Percentiles rank a stretch among this genome's conserved stretches.
Conservation (phyloP, 2,888 invertebrate genomes). For the Orthosia gothica region DNA sequence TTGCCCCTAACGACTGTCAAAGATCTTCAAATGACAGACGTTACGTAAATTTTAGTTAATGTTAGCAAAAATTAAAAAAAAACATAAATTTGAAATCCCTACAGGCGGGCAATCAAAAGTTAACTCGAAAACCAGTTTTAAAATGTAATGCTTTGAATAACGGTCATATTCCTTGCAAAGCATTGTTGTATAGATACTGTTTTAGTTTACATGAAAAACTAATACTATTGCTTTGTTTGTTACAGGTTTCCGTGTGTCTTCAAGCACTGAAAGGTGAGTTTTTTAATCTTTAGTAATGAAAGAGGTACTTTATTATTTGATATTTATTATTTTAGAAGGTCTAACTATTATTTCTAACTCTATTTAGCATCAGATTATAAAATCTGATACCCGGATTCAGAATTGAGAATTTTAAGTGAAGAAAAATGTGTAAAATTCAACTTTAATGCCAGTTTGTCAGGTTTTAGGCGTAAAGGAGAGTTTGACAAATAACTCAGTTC, state of each 20-base stretch:
- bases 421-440: too few relatives aligned
- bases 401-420: too few relatives aligned
- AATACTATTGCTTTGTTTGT: slow-evolving; percentile 25
- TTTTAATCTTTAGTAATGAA: background rate
- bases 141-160: too few relatives aligned
- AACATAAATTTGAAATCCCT: too few relatives aligned
- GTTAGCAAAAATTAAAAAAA: too few relatives aligned
- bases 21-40: too few relatives aligned
- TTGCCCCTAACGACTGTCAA: too few relatives aligned
- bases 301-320: background rate
- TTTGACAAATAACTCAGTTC: too few relatives aligned
- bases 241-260: slow-evolving; percentile 44
- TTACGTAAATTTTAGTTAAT: too few relatives aligned
- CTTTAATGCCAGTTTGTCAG: too few relatives aligned
- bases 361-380: background rate
- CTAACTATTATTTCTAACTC: background rate
- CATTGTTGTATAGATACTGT: background rate
- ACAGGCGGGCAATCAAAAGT: background rate
- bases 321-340: background rate
- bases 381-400: too few relatives aligned
- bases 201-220: background rate
- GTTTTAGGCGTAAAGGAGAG: too few relatives aligned
- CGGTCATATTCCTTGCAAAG: background rate
- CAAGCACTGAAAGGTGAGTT: slow-evolving; percentile 43
- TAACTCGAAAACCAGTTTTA: background rate